phyloP scores from a whole-genome alignment of 2,797 vertebrate species.

The Periparus ater region DNA sequence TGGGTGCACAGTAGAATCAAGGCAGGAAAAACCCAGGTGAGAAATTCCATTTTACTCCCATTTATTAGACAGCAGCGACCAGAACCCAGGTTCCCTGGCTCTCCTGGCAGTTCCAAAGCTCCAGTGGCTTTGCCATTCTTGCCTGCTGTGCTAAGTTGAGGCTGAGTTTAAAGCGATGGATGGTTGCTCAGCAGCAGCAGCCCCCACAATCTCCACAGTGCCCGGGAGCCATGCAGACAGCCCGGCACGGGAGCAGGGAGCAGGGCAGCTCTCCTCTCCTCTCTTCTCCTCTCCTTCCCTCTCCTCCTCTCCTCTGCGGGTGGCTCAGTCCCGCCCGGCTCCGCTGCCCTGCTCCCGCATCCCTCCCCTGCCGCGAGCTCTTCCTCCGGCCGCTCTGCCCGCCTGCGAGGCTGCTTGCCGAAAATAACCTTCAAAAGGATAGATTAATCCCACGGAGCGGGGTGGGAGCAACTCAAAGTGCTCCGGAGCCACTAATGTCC shows the following conservation, averaged over 20 bases:
- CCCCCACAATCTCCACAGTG: neutral
- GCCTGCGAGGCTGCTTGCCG: neutral
- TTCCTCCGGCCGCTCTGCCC: neutral
- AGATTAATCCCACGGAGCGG: neutral
- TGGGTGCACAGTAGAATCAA: conserved; percentile 81
- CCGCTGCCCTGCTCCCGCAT: neutral
- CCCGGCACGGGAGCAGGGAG: neutral
- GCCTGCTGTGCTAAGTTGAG: conserved; percentile 28
- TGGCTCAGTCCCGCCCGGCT: neutral
- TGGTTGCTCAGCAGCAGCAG: conserved; percentile 50
- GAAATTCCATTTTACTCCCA: conserved; percentile 80
- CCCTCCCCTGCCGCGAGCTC: neutral
- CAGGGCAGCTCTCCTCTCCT: neutral
- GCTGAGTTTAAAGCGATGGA: conserved; percentile 12
- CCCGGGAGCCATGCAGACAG: conserved; percentile 1
- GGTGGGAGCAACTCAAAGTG: conserved; percentile 2
- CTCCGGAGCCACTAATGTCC: neutral
- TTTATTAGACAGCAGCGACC: conserved; percentile 14
- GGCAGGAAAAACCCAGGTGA: conserved; percentile 78
- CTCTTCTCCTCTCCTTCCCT: neutral
- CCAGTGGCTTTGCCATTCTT: conserved; percentile 66
- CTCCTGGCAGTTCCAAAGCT: conserved; percentile 32
- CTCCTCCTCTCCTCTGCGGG: neutral
- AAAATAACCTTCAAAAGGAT: conserved; percentile 29
- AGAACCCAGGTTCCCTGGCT: conserved; percentile 29